Conservation (phyloP, 2,797 vertebrate species). For the Pangasius krempfi region DNA sequence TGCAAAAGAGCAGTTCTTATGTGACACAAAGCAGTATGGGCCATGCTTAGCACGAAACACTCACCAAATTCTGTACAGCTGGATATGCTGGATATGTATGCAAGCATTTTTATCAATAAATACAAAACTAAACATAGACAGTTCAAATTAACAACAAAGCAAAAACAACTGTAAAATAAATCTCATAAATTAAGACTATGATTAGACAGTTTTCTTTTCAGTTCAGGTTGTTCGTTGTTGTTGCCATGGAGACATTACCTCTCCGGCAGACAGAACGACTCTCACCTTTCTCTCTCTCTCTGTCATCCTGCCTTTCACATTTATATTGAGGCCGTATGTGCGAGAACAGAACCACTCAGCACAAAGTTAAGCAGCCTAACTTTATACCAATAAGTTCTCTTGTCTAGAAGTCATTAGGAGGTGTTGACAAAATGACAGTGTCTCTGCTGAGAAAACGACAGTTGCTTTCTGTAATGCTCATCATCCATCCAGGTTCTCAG, state of each 20-base stretch:
- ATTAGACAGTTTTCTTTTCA: constrained; percentile 55
- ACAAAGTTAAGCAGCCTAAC: constrained; percentile 9
- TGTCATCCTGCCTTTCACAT: constrained; percentile 48
- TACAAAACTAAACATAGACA: constrained; percentile 58
- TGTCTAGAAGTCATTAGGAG: constrained; percentile 21
- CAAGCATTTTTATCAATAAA: constrained; percentile 76
- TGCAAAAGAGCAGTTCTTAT: constrained; percentile 69
- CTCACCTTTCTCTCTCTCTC: constrained; percentile 44
- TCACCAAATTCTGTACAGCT: constrained; percentile 59
- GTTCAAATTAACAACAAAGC: constrained; percentile 34
- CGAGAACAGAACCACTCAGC: constrained; percentile 46
- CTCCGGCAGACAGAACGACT: constrained; percentile 48
- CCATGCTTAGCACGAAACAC: constrained; percentile 71
- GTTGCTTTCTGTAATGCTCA: not conserved
- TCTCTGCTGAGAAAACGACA: not conserved
- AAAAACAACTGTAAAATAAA: constrained; percentile 47
- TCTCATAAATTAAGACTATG: constrained; percentile 75
- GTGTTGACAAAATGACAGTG: constrained; percentile 9
- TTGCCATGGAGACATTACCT: constrained; percentile 56
- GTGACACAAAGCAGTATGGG: constrained; percentile 63
- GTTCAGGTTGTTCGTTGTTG: constrained; percentile 49
- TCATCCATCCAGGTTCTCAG: not conserved
- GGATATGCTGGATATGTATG: constrained; percentile 56
- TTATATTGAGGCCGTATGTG: constrained; percentile 40
- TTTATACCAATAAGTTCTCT: not conserved